These are phyloP conservation scores for Misgurnus anguillicaudatus DNA, from an alignment of 2,113 vertebrate species.

Conservation along the genomic window DNA sequence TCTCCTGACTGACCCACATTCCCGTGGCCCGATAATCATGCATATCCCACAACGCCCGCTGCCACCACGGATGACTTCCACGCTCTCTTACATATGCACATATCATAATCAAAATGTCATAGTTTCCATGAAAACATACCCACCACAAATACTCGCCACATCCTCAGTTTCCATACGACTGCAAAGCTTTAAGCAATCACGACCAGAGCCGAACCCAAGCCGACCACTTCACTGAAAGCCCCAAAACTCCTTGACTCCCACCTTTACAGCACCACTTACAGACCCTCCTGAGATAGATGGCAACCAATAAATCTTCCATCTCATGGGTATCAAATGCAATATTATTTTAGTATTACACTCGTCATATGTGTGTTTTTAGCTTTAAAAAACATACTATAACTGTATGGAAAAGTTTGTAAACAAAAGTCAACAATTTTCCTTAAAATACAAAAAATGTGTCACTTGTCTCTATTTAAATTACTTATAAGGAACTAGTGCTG, in stretches of 20 bases:
- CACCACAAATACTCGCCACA: conserved; percentile 53
- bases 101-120: conserved; percentile 53
- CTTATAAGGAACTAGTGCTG: too few species aligned
- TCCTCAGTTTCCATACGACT: conserved; percentile 47
- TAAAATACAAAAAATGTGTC: too few species aligned
- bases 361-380: too few species aligned
- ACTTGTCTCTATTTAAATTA: too few species aligned
- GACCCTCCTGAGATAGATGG: conserved; percentile 6
- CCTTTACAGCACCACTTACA: conserved; percentile 12
- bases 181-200: conserved; percentile 49
- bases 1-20: conserved; percentile 46
- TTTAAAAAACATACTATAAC: too few species aligned
- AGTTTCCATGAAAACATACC: conserved; percentile 59
- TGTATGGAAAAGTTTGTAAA: too few species aligned
- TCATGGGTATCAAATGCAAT: neutral
- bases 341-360: neutral
- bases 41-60: conserved; percentile 44
- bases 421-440: too few species aligned
- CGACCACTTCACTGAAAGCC: conserved; percentile 26
- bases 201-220: conserved; percentile 21
- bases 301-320: conserved; percentile 1
- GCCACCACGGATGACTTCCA: conserved; percentile 39
- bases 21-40: conserved; percentile 42
- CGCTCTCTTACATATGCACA: conserved; percentile 50
- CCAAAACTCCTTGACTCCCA: conserved; percentile 31